These are phyloP conservation scores for Drosophila baimaii DNA, from an alignment of 1,140 invertebrate genomes.

Conservation along the genomic window DNA sequence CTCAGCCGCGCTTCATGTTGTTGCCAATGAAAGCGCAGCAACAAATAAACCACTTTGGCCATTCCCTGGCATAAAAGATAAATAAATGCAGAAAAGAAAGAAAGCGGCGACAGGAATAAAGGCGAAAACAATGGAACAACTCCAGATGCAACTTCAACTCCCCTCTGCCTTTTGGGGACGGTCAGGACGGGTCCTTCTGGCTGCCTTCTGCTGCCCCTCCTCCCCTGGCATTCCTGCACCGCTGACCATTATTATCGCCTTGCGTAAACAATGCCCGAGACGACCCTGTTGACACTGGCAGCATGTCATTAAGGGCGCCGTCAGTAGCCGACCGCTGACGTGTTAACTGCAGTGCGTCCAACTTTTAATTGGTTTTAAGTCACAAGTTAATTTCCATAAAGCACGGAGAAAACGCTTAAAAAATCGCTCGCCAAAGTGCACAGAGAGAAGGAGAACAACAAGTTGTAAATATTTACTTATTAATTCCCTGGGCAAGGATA, in stretches of 20 bases:
- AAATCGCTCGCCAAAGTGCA: background rate
- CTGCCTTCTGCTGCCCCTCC: background rate
- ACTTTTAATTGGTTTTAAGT: constrained; percentile 81
- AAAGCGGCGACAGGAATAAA: constrained; percentile 16
- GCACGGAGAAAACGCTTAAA: constrained; percentile 15
- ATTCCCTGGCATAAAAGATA: constrained; percentile 49
- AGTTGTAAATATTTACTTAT: background rate
- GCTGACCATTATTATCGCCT: constrained; percentile 62
- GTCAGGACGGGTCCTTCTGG: background rate
- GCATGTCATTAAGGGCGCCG: constrained; percentile 70
- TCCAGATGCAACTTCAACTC: constrained; percentile 58
- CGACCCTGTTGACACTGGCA: constrained; percentile 69
- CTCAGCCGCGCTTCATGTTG: constrained; percentile 34
- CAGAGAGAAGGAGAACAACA: background rate
- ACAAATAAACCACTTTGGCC: constrained; percentile 69
- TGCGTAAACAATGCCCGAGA: constrained; percentile 62
- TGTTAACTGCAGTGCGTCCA: constrained; percentile 77
- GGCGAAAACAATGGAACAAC: constrained; percentile 50
- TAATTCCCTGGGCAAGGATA: background rate
- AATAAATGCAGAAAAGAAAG: constrained; percentile 43
- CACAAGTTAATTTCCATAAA: constrained; percentile 72
- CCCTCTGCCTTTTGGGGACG: constrained; percentile 10
- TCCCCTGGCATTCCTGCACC: constrained; percentile 2
- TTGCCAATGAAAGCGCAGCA: constrained; percentile 52
- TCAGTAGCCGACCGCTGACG: constrained; percentile 66